phyloP scores from a whole-genome alignment of 2,113 vertebrate species.

The Sapayoa aenigma region DNA sequence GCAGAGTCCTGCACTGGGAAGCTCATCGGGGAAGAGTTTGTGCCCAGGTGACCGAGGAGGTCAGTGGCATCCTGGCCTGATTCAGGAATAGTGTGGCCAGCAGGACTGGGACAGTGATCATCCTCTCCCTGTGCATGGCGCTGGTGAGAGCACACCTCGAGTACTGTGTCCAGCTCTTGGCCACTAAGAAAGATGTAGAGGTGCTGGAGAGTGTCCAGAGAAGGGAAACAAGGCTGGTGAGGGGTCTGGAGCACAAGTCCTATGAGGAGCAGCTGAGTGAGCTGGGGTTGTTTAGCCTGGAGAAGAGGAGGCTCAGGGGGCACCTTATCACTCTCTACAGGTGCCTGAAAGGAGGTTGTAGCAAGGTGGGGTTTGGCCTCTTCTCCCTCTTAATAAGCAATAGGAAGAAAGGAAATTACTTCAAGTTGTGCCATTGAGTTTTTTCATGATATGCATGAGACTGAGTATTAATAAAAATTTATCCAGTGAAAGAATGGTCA shows the following conservation, averaged over 20 bases:
- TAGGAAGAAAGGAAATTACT: neutral
- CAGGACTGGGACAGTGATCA: rapidly evolving
- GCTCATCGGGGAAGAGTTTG: no score
- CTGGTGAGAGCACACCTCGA: neutral
- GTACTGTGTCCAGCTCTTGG: neutral
- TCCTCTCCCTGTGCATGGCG: rapidly evolving
- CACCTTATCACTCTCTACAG: neutral
- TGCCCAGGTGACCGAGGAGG: neutral
- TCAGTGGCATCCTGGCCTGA: neutral
- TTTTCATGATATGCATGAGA: neutral
- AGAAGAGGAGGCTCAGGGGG: neutral
- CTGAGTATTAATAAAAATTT: neutral
- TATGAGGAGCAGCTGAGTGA: neutral
- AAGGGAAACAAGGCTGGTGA: rapidly evolving
- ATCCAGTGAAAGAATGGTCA: neutral
- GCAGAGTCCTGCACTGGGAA: neutral
- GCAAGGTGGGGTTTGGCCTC: neutral
- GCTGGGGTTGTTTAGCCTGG: neutral
- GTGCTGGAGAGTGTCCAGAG: rapidly evolving
- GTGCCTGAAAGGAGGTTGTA: neutral
- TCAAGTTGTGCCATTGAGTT: neutral
- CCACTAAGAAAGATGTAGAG: neutral
- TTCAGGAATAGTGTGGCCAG: neutral
- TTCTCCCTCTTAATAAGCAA: neutral
- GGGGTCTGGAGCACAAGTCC: neutral